A percentile compares a stretch with the other conserved stretches of the same genome.
Evolutionary conservation across 2,113 vertebrate species (phyloP).

Genomic region (Nyctereutes procyonoides): DNA sequence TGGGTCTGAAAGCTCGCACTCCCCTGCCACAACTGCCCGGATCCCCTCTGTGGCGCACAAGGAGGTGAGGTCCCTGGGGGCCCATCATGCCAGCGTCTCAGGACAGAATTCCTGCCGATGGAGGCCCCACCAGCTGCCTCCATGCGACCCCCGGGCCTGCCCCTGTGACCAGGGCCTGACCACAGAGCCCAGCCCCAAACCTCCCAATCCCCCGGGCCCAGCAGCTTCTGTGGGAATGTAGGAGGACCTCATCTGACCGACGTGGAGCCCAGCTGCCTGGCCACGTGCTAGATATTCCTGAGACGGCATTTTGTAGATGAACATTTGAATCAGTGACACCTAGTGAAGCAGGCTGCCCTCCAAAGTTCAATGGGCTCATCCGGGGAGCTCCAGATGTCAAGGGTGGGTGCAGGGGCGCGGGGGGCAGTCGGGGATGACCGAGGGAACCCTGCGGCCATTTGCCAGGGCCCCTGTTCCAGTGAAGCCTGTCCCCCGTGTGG

Average conservation of each 20-base stretch:
- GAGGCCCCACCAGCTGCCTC: not conserved
- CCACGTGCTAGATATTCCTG: rapidly evolving
- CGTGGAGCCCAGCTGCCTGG: not conserved
- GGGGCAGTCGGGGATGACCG: too few relatives aligned
- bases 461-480: not conserved
- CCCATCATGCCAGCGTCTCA: not conserved
- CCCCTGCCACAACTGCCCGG: not conserved
- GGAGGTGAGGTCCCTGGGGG: not conserved
- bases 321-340: not conserved
- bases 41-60: not conserved
- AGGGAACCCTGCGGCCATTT: rapidly evolving
- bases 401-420: rapidly evolving
- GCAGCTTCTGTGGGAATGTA: too few relatives aligned
- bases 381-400: not conserved
- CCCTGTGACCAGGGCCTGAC: not conserved
- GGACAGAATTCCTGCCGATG: not conserved
- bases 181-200: not conserved
- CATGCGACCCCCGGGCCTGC: not conserved
- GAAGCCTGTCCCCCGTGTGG: not conserved
- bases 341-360: not conserved
- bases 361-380: not conserved
- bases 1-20: not conserved
- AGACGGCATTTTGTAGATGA: not conserved
- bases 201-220: not conserved
- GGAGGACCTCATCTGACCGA: not conserved